Percentiles rank a stretch among this genome's conserved stretches.
These are phyloP conservation scores for Siniperca obscura DNA, from an alignment of 2,797 vertebrate species.

Conservation along the genomic window DNA sequence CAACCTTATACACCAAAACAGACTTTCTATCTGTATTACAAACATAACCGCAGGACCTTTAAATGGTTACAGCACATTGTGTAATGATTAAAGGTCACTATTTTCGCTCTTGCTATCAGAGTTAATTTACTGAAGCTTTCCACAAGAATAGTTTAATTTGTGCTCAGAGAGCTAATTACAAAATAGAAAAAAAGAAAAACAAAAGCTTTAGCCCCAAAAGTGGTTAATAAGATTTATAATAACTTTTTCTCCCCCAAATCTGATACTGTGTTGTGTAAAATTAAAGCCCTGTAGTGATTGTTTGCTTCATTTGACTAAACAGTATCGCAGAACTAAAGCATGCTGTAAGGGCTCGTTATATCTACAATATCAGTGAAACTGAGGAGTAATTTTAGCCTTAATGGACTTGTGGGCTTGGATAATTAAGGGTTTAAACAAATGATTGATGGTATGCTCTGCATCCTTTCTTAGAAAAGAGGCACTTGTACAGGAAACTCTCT, in stretches of 20 bases:
- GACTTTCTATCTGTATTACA: conserved; percentile 17
- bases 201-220: conserved; percentile 26
- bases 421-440: conserved; percentile 55
- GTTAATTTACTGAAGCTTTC: conserved; percentile 62
- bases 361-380: conserved; percentile 28
- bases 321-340: conserved; percentile 18
- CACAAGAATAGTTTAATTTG: conserved; percentile 55
- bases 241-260: conserved; percentile 28
- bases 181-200: conserved; percentile 32
- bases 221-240: conserved; percentile 33
- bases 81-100: conserved; percentile 58
- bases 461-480: conserved; percentile 29
- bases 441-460: conserved; percentile 45
- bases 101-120: conserved; percentile 43
- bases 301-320: conserved; percentile 41
- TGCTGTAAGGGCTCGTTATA: conserved; percentile 20
- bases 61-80: conserved; percentile 35
- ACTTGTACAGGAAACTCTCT: conserved; percentile 12
- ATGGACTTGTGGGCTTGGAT: conserved; percentile 43
- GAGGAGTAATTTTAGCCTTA: conserved; percentile 47
- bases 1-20: not conserved
- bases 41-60: conserved; percentile 38
- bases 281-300: conserved; percentile 25
- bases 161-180: conserved; percentile 58
- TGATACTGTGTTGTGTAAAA: conserved; percentile 29